phyloP scores from a whole-genome alignment of 2,888 invertebrate species.

The Stenotaenia linearis region DNA sequence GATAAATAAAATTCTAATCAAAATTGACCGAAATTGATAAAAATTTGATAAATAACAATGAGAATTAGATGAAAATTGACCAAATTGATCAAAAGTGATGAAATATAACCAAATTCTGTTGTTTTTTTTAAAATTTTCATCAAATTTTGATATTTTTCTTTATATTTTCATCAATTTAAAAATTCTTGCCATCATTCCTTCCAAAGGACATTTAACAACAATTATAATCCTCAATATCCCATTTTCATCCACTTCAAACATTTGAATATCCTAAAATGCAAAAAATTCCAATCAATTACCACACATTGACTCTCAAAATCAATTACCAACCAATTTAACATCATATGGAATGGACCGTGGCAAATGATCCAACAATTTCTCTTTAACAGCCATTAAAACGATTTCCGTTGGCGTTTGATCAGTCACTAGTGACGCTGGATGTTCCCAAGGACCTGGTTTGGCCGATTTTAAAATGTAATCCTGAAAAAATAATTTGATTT shows the following conservation, averaged over 20 bases:
- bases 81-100: no score
- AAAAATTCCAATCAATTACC: neutral
- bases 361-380: conserved; percentile 74
- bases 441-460: conserved; percentile 62
- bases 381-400: conserved; percentile 68
- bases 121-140: no score
- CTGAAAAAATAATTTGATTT: conserved; percentile 47
- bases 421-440: conserved; percentile 61
- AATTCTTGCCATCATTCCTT: neutral
- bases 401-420: conserved; percentile 66
- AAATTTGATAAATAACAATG: no score
- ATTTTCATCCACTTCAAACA: conserved; percentile 46
- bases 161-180: no score
- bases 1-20: no score
- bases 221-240: conserved; percentile 43
- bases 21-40: no score
- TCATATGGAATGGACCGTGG: conserved; percentile 81
- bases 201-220: conserved; percentile 38
- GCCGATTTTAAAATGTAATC: conserved; percentile 64
- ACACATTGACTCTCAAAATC: neutral
- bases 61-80: no score
- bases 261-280: conserved; percentile 55
- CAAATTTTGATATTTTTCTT: no score
- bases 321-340: conserved; percentile 50
- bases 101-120: no score